Base-by-base conservation (phyloP, 2,113 vertebrate genomes). In the Cyphomyrus plagiostoma region DNA sequence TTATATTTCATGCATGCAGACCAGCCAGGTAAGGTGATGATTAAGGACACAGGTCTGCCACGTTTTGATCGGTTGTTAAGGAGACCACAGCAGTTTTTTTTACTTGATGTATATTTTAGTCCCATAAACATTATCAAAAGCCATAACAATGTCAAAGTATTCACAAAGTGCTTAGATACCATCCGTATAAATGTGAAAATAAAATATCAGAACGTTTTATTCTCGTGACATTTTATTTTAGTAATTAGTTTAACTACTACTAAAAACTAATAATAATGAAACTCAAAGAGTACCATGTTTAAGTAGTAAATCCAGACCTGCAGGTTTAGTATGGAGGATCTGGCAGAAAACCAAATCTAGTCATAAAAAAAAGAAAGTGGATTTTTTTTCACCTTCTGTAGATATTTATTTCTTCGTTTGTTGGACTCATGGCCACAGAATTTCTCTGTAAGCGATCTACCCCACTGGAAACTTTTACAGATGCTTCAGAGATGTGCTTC, bases 231-330 rank as follows among this genome's bases (percentile, higher is more conserved):
- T 80, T 80, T 80, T 80, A 42, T 42, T 80, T 80, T 80, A 80
- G 74, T 80, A 80, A 70, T 70, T 70, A 70, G 62, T 42, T 80
- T 80, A 42, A 80, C 74, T 80, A 80, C 35, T 80, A 35, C 74
- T 80, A 42, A 80, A 62, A 80, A 42, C 15, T 80, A 42, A 80
- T 80, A 77, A 77, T 77, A 42, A 80, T 35, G 35, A 80, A 80
- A 77, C 70, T 77, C 5, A 26, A 66, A 66, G 62, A 70, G n/a
- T 80, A n/a, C 35, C 30, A 39, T 39, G 74, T 80, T 80, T 8
- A 80, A 42, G 74, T 17, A 80, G 74, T 80, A 80, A 80, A 80
- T 80, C 42, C 42, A 85, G 42, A 46, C 49, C 35, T 87, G 49
- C 30, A 53, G 86, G 2, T 53, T 35, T 15, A 87, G 11, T 1